These are phyloP conservation scores for Tetraneura akinire DNA, from an alignment of 1,140 invertebrate species.

Conservation along the genomic window DNA sequence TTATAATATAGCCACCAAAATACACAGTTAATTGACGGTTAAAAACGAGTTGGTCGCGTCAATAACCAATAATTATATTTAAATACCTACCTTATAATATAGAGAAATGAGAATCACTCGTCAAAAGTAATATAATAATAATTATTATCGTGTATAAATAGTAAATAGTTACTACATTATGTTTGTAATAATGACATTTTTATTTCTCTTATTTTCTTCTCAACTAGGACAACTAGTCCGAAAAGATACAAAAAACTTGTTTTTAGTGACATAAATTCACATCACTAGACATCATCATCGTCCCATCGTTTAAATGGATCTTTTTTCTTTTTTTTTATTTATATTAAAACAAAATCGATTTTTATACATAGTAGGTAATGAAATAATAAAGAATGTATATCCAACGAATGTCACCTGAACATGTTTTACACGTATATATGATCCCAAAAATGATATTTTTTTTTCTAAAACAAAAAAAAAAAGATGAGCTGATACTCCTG, in stretches of 20 bases:
- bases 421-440: too few species aligned
- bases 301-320: too few species aligned
- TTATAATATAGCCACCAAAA: background rate
- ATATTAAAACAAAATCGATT: too few species aligned
- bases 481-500: too few species aligned
- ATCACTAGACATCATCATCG: too few species aligned
- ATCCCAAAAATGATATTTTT: too few species aligned
- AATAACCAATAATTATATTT: background rate
- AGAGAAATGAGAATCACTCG: background rate
- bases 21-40: background rate
- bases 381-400: too few species aligned
- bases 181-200: constrained; percentile 12
- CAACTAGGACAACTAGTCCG: constrained; percentile 23
- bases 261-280: background rate
- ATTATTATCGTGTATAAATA: background rate
- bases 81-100: constrained; percentile 14
- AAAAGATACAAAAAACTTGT: background rate
- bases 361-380: too few species aligned
- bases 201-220: constrained; percentile 25
- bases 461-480: too few species aligned
- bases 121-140: background rate
- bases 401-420: too few species aligned
- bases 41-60: background rate
- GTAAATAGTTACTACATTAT: constrained; percentile 1
- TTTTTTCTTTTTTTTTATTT: too few species aligned